Base-by-base conservation (phyloP, 2,888 invertebrate species). In the Idaea straminata region DNA sequence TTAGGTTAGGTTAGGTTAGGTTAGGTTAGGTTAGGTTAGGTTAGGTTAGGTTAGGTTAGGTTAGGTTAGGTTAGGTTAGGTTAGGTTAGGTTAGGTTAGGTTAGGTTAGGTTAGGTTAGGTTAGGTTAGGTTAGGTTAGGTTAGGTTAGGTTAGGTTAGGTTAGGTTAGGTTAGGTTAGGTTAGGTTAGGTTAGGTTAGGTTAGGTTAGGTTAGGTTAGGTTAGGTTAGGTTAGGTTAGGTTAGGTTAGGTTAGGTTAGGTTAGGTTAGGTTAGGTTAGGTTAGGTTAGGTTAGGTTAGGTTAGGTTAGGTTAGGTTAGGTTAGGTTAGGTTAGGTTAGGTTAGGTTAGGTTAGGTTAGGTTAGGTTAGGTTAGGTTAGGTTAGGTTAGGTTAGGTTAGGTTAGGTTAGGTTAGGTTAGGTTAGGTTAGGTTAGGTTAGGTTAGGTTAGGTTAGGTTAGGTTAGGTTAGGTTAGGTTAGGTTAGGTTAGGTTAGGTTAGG, bases 31-130 rank as follows among this genome's bases (percentile, higher is more conserved):
- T 66, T 63, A 63, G 66, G 62, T 66, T 63, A 63, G 66, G 62
- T 66, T 63, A 63, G 66, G 62, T 66, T 63, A 63, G 62, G 66
- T 68, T 68, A 67, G 67, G 67, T 67, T 67, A 67, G 67, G 67
- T 67, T 67, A 67, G 67, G 67, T 67, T 65, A 64, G 64, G 63
- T 59, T 63, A 47, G 61, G 35, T n/a, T 15, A 60, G 63, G 59
- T 59, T 60, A 59, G 59, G 59, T 59, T 63, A 59, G 63, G 36
- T 60, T n/a, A n/a, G n/a, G n/a, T n/a, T n/a, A n/a, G n/a, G n/a
- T n/a, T n/a, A 63, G 61, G 64, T 61, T 61, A 61, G 61, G 62
- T 62, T 62, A 62, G 62, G 62, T 62, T 62, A 62, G 62, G 63
- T 63, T 60, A 63, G 63, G 59, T 63, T 63, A 63, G 59, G 63